phyloP scores from a whole-genome alignment of 2,888 invertebrate genomes.

The Brachypterus glaber region DNA sequence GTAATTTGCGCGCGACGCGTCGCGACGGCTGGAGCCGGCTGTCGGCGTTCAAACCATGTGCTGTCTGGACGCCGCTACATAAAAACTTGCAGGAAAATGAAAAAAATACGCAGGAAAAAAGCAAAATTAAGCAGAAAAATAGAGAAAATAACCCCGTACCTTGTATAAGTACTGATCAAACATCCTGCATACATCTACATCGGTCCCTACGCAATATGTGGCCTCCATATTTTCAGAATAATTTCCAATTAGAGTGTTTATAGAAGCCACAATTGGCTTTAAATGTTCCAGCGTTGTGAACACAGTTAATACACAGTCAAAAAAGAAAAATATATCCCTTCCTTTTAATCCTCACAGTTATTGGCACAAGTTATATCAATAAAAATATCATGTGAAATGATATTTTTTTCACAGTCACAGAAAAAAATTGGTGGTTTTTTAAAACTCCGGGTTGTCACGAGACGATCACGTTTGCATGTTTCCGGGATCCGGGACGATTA shows the following conservation, averaged over 20 bases:
- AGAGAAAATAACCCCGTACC: slow-evolving; percentile 41
- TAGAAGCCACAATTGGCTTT: slow-evolving; percentile 43
- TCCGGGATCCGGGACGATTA: not conserved
- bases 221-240: slow-evolving; percentile 50
- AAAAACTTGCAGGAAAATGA: slow-evolving; percentile 3
- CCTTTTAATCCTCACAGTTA: too few relatives aligned
- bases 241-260: slow-evolving; percentile 43
- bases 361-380: too few relatives aligned
- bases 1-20: too few relatives aligned
- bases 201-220: slow-evolving; percentile 52
- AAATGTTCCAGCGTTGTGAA: slow-evolving; percentile 43
- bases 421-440: not conserved
- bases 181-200: slow-evolving; percentile 53
- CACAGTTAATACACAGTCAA: slow-evolving; percentile 17
- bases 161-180: slow-evolving; percentile 58
- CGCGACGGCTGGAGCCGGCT: not conserved
- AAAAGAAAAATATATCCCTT: slow-evolving; percentile 3
- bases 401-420: too few relatives aligned
- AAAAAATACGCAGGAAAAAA: too few relatives aligned
- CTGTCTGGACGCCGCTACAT: not conserved
- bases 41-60: not conserved
- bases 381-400: too few relatives aligned
- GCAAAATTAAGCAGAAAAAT: slow-evolving; percentile 3
- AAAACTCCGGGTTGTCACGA: not conserved
- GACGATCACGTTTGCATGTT: not conserved